Evolutionary conservation across 1,140 invertebrate genomes (phyloP).

Genomic region (Pogonomyrmex californicus): DNA sequence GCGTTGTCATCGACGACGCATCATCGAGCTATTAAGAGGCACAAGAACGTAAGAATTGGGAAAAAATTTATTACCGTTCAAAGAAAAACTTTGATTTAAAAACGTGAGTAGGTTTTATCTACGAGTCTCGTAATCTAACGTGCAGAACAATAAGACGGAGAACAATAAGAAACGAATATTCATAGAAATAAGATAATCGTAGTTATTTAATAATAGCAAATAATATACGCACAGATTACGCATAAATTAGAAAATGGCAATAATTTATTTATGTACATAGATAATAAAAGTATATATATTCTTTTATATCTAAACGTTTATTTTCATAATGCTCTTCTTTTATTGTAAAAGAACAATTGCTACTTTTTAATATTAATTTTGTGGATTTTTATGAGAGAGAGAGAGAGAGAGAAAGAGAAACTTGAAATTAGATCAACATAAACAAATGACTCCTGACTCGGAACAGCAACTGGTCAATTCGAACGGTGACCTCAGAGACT

Average conservation of each 20-base stretch:
- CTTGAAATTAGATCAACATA: neutral
- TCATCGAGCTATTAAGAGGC: neutral
- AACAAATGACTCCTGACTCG: constrained; percentile 35
- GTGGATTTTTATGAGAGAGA: neutral
- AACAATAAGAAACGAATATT: neutral
- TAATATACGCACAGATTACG: neutral
- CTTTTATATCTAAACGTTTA: neutral
- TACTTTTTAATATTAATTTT: neutral
- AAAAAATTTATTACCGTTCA: neutral
- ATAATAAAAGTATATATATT: neutral
- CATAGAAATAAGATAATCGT: neutral
- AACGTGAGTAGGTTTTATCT: neutral
- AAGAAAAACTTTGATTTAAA: neutral
- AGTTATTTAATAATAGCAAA: neutral
- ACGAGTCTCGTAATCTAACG: neutral
- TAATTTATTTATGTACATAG: neutral
- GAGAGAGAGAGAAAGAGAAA: neutral
- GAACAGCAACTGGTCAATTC: constrained; percentile 51
- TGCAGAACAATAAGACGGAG: neutral
- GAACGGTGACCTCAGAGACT: constrained; percentile 50
- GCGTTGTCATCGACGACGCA: constrained; percentile 24
- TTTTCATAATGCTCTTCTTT: neutral
- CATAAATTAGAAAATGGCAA: neutral
- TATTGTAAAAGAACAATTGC: neutral
- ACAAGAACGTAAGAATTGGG: constrained; percentile 24